Evolutionary conservation across 1,140 invertebrate species (phyloP).

Genomic region (Nasonia vitripennis): DNA sequence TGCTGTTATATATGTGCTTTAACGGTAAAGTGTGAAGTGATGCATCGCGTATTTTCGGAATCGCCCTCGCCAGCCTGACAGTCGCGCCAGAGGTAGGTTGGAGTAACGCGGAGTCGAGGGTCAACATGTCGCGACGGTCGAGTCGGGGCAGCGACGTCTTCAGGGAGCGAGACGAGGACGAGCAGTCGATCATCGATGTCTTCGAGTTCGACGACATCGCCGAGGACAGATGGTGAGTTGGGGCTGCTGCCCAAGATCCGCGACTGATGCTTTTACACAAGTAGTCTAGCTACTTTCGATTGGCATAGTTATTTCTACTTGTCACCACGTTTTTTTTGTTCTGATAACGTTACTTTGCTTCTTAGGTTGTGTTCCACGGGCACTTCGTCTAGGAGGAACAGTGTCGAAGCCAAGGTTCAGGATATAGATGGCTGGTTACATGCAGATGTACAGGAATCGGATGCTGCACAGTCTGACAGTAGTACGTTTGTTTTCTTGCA

Average conservation of each 20-base stretch:
- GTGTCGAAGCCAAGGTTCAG: slow-evolving; percentile 28
- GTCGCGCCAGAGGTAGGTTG: slow-evolving; percentile 6
- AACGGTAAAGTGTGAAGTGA: slow-evolving; percentile 51
- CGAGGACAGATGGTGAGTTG: slow-evolving; percentile 48
- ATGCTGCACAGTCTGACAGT: background rate
- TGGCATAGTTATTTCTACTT: background rate
- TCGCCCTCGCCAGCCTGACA: slow-evolving; percentile 17
- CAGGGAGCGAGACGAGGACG: slow-evolving; percentile 41
- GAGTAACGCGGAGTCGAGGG: background rate
- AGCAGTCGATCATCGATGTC: slow-evolving; percentile 53
- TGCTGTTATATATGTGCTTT: slow-evolving; percentile 17
- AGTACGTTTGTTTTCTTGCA: slow-evolving; percentile 2
- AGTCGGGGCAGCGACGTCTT: background rate
- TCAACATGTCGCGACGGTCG: background rate
- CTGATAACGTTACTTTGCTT: background rate
- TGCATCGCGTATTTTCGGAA: slow-evolving; percentile 40
- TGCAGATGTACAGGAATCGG: slow-evolving; percentile 29
- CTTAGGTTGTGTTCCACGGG: slow-evolving; percentile 34
- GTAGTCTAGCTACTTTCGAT: background rate
- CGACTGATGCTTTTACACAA: background rate
- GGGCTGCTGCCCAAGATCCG: background rate
- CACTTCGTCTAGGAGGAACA: slow-evolving; percentile 17
- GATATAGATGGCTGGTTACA: slow-evolving; percentile 49
- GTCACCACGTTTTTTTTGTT: background rate
- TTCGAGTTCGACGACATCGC: slow-evolving; percentile 47